Evolutionary conservation across 2,797 vertebrate species (phyloP), one percentile per base, ranked within the genome.

Genomic region (Sandelia bainsii): DNA sequence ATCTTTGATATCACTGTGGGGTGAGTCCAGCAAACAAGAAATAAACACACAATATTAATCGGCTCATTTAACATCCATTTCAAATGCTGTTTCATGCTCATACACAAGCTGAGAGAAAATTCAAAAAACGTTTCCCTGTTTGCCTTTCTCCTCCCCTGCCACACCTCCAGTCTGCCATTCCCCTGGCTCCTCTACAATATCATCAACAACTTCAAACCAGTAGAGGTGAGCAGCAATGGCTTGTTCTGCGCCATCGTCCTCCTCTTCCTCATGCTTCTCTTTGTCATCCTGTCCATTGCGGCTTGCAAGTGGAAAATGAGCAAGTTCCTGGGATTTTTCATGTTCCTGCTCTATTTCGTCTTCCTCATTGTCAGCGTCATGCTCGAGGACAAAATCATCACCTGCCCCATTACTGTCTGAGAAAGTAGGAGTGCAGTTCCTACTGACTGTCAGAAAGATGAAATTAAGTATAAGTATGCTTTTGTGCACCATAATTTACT

Each of bases 1-100:
- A 99, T 99, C 88, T 99, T 99, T 90, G 98, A 99, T 85, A 99
- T 99, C 92, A 99, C 98, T 3, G 97, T 99, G 70, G 98, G 98
- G 98, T 99, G 90, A 95, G 96, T 94, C 4, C 19, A 51, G 12
- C 16, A 44, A 9, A 53, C 12, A 44, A 49, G 17, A 11, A 60
- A 12, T 1, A 1, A 32, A 60, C 6, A 20, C 45, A 9, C 16
- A n/a, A 4, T n/a, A 1, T 8, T 16, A 9, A 46, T 11, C 7
- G 42, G 6, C 16, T 8, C 6, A 8, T 40, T 20, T 16, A 27
- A 29, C 5, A 16, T 22, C 12, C 1, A 25, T 37, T 53, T 64
- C 29, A 48, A 37, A n/a, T 44, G 14, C 14, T 27, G 22, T 39
- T 56, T 20, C 16, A 10, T 10, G 20, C 37, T 62, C 42, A 20